phyloP scores from a whole-genome alignment of 2,888 invertebrate species.

The Helobdella robusta region DNA sequence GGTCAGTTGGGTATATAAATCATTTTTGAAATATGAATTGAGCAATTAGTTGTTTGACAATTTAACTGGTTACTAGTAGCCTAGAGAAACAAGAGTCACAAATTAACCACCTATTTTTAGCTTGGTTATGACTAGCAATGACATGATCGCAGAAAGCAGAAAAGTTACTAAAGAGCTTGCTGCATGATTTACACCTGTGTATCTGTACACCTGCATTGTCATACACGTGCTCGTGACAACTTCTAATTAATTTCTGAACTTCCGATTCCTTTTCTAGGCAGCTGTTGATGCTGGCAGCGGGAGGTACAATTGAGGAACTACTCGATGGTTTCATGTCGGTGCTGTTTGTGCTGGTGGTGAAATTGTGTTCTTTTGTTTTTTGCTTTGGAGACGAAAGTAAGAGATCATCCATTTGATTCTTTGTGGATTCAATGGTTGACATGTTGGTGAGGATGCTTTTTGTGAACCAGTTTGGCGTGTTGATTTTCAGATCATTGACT shows the following conservation, averaged over 20 bases:
- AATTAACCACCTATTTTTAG: conserved; percentile 40
- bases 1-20: too few relatives aligned
- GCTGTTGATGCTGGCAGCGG: background rate
- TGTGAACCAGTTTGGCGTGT: conserved; percentile 11
- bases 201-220: conserved; percentile 30
- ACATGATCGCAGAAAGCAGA: conserved; percentile 39
- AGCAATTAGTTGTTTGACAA: too few relatives aligned
- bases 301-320: background rate
- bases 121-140: conserved; percentile 36
- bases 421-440: background rate
- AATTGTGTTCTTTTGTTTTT: too few relatives aligned
- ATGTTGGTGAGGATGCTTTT: conserved; percentile 7
- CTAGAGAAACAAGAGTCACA: background rate
- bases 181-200: conserved; percentile 40
- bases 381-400: background rate
- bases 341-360: background rate
- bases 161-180: conserved; percentile 37
- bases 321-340: background rate
- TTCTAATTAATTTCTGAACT: conserved; percentile 9
- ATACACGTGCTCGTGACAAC: conserved; percentile 27
- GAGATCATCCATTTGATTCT: background rate
- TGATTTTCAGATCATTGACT: conserved; percentile 1
- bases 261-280: conserved; percentile 2
- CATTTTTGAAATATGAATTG: background rate
- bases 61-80: too few relatives aligned